Conservation (phyloP, 2,113 vertebrate genomes). For the Poicephalus gulielmi region DNA sequence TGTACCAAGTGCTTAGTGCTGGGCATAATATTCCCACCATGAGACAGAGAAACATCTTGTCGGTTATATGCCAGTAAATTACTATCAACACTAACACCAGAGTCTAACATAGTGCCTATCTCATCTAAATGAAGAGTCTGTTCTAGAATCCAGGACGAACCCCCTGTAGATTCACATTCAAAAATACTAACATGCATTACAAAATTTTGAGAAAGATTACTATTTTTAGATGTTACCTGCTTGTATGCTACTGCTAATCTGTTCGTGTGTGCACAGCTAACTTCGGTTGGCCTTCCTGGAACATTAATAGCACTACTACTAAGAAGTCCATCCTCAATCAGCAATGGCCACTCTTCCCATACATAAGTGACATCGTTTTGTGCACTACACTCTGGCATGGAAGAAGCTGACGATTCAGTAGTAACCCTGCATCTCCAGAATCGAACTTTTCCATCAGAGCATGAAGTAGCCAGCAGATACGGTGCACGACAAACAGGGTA, state of each 20-base stretch:
- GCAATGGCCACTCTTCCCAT: conserved; percentile 95
- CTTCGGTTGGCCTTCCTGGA: conserved; percentile 83
- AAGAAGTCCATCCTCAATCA: conserved; percentile 87
- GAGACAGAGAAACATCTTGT: conserved; percentile 63
- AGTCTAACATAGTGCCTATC: conserved; percentile 67
- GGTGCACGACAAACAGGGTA: conserved; percentile 91
- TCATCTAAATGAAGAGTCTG: conserved; percentile 89
- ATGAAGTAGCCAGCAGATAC: conserved; percentile 94
- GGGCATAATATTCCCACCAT: conserved; percentile 60
- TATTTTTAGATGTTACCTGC: conserved; percentile 57
- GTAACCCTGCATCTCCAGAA: conserved; percentile 90
- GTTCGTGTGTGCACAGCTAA: conserved; percentile 95
- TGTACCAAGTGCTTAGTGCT: conserved; percentile 83
- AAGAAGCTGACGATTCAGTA: conserved; percentile 31
- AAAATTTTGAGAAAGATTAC: conserved; percentile 71
- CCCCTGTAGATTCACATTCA: conserved; percentile 97
- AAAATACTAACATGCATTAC: conserved; percentile 88
- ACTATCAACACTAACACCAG: conserved; percentile 67
- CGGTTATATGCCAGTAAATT: conserved; percentile 66
- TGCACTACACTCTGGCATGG: conserved; percentile 3
- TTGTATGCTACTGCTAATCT: conserved; percentile 91
- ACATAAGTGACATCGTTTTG: conserved; percentile 70
- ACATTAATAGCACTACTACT: conserved; percentile 84
- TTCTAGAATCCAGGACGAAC: conserved; percentile 93
- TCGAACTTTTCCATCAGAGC: conserved; percentile 91